Conservation (phyloP, 2,113 vertebrate species). For the Sylvia atricapilla region DNA sequence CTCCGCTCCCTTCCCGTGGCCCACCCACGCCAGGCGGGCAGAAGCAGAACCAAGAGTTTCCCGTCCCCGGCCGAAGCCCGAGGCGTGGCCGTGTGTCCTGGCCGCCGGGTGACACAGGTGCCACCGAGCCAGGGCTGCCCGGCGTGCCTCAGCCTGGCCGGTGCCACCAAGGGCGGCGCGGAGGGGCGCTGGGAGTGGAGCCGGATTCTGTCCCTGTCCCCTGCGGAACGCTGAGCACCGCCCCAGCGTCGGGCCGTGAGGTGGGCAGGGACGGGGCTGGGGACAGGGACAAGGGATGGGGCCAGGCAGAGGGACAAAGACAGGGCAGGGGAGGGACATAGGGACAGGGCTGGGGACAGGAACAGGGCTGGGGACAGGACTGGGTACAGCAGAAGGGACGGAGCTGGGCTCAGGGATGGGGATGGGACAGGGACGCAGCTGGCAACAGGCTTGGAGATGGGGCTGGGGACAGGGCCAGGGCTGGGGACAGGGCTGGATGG, state of each 20-base stretch:
- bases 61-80: accelerated
- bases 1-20: not conserved
- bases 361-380: not conserved
- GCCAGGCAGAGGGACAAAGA: accelerated
- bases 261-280: not conserved
- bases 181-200: not conserved
- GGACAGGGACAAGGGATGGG: not conserved
- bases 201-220: not conserved
- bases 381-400: no score
- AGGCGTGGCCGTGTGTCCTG: not conserved
- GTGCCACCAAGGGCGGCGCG: not conserved
- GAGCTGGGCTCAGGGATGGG: not conserved
- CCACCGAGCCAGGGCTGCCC: not conserved
- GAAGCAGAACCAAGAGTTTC: not conserved
- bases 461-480: not conserved
- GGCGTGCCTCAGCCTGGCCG: not conserved
- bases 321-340: not conserved
- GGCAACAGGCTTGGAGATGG: not conserved
- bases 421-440: no score
- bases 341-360: not conserved
- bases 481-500: not conserved
- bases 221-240: accelerated
- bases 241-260: accelerated
- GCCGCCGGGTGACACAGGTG: not conserved
- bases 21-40: not conserved